A percentile compares a stretch with the other conserved stretches of the same genome.
Evolutionary conservation across 2,888 invertebrate genomes (phyloP).

Genomic region (Agapetus fuscipes): DNA sequence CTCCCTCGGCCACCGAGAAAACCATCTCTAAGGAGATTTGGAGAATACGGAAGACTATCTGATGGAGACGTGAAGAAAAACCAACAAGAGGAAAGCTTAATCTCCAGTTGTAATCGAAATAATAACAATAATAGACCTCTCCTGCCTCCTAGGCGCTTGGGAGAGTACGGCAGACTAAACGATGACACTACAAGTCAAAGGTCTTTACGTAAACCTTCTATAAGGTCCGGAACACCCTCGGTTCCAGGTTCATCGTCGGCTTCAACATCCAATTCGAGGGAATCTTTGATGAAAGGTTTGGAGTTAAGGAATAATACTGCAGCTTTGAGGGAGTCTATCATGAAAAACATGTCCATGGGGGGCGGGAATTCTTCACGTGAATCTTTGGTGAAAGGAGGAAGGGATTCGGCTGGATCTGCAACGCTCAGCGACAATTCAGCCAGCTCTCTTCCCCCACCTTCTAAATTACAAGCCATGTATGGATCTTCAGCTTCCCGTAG

Average conservation of each 20-base stretch:
- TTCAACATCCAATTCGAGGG: constrained; percentile 43
- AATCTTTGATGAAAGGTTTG: constrained; percentile 29
- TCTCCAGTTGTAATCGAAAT: constrained; percentile 30
- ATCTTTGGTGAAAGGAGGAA: constrained; percentile 21
- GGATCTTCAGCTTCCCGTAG: constrained; percentile 41
- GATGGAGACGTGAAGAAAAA: constrained; percentile 39
- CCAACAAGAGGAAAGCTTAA: constrained; percentile 30
- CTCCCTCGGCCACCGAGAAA: constrained; percentile 60
- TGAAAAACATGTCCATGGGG: constrained; percentile 21
- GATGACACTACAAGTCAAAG: constrained; percentile 35
- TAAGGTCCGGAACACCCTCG: constrained; percentile 29
- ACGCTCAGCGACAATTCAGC: constrained; percentile 47
- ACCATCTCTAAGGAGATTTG: constrained; percentile 43
- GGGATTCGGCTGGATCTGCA: constrained; percentile 39
- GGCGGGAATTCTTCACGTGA: constrained; percentile 19
- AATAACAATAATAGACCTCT: constrained; percentile 42
- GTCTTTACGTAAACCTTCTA: constrained; percentile 29
- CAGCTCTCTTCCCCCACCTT: constrained; percentile 50
- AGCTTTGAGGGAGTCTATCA: constrained; percentile 25
- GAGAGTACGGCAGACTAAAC: constrained; percentile 49
- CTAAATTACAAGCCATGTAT: constrained; percentile 51
- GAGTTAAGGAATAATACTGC: constrained; percentile 27
- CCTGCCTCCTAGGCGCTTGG: constrained; percentile 40
- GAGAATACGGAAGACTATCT: constrained; percentile 57
- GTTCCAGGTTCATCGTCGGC: constrained; percentile 43